Percentiles rank a stretch among this genome's conserved stretches.
Evolutionary conservation across 2,797 vertebrate species (phyloP).

Genomic region (Rhabdophis nuchalis): DNA sequence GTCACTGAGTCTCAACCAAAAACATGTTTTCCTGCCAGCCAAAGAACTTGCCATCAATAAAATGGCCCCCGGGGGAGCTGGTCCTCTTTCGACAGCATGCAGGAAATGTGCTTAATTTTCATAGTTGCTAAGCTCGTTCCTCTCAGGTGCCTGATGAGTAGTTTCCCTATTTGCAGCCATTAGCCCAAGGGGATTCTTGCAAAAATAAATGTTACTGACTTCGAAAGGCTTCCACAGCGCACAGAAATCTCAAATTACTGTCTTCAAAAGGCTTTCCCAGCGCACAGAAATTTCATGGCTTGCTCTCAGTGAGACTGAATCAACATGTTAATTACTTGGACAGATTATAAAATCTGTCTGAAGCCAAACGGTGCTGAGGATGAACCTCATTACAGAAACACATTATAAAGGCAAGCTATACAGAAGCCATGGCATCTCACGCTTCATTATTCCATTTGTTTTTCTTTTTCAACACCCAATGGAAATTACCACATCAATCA

Average conservation of each 20-base stretch:
- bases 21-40: not conserved
- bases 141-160: not conserved
- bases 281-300: not conserved
- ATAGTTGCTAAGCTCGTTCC: not conserved
- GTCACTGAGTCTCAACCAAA: not conserved
- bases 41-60: not conserved
- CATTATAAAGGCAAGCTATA: not conserved
- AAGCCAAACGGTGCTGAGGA: not conserved
- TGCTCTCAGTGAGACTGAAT: not conserved
- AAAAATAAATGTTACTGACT: not conserved
- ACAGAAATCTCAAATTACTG: too few relatives aligned
- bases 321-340: not conserved
- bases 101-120: not conserved
- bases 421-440: not conserved
- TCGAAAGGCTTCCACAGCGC: not conserved
- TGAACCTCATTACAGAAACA: not conserved
- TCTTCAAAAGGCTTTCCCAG: not conserved
- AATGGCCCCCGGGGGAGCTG: not conserved
- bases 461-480: not conserved
- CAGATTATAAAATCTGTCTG: not conserved
- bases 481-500: not conserved
- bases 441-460: not conserved
- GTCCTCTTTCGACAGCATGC: not conserved
- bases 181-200: slow-evolving; percentile 21
- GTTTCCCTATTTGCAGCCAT: slow-evolving; percentile 13